Conservation (phyloP, 2,797 vertebrate species). For the Tragelaphus eurycerus region DNA sequence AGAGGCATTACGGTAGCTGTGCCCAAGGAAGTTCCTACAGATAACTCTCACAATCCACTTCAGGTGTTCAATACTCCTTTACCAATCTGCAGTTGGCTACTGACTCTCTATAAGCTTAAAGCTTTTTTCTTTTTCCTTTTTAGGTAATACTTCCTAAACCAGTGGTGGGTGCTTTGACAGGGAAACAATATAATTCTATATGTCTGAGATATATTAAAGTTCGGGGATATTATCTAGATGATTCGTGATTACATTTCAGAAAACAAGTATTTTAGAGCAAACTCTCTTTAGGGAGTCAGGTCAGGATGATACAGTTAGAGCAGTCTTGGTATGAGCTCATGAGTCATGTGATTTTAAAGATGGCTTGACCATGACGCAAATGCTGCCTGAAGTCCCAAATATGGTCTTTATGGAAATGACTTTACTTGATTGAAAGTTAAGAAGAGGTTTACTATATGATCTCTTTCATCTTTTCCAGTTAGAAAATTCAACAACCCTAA, state of each 20-base stretch:
- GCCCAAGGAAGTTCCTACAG: not conserved
- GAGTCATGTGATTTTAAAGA: constrained; percentile 23
- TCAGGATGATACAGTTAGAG: not conserved
- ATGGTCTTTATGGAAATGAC: not conserved
- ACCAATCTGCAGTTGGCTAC: not conserved
- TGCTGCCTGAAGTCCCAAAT: not conserved
- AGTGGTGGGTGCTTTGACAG: not conserved
- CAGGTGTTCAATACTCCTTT: not conserved
- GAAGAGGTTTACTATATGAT: not conserved
- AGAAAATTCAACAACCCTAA: constrained; percentile 1
- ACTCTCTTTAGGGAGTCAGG: not conserved
- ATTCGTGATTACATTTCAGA: constrained; percentile 31
- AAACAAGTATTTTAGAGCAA: not conserved
- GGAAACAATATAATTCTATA: not conserved
- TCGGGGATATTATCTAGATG: not conserved
- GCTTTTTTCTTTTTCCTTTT: not conserved
- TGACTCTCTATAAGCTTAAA: not conserved
- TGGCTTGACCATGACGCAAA: constrained; percentile 33
- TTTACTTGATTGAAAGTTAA: constrained; percentile 18
- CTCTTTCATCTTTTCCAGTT: not conserved
- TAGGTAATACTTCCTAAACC: not conserved
- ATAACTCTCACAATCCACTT: not conserved
- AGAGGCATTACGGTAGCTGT: not conserved
- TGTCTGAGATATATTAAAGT: not conserved
- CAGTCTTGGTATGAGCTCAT: not conserved